A percentile compares a stretch with the other conserved stretches of the same genome.
phyloP scores from a whole-genome alignment of 2,113 vertebrate species.

The Gasterosteus aculeatus region DNA sequence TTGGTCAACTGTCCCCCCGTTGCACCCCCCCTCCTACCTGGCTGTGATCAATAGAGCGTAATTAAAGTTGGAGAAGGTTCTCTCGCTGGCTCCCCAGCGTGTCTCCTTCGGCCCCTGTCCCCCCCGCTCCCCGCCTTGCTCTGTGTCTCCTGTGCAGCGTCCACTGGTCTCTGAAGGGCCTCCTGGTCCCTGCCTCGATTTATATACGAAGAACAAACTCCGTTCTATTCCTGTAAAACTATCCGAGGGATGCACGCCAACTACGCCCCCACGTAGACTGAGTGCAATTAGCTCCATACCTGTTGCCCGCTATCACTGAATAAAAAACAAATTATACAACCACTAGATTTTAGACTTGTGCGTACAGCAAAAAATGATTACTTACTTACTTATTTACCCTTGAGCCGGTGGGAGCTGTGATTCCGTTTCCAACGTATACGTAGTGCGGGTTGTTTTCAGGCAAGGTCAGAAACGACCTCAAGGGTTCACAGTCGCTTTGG shows the following conservation, averaged over 20 bases:
- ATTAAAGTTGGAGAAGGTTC: constrained; percentile 73
- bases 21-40: constrained; percentile 8
- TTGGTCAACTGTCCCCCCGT: constrained; percentile 32
- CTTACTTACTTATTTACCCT: constrained; percentile 72
- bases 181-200: constrained; percentile 38
- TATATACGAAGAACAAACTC: constrained; percentile 22
- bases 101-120: neutral
- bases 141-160: constrained; percentile 37
- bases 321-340: neutral
- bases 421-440: constrained; percentile 80
- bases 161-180: constrained; percentile 30
- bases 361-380: too few species aligned
- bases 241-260: constrained; percentile 24
- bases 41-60: constrained; percentile 76
- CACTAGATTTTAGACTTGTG: too few species aligned
- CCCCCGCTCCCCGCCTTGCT: constrained; percentile 25
- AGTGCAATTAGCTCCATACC: neutral
- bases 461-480: constrained; percentile 51
- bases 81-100: constrained; percentile 28
- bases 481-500: constrained; percentile 34
- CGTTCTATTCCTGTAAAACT: neutral
- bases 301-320: neutral
- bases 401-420: constrained; percentile 77
- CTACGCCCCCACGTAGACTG: neutral
- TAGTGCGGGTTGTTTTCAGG: constrained; percentile 23